A percentile compares a stretch with the other conserved stretches of the same genome.
These are phyloP conservation scores for Nomada flava DNA, from an alignment of 2,888 invertebrate genomes.

Conservation along the genomic window DNA sequence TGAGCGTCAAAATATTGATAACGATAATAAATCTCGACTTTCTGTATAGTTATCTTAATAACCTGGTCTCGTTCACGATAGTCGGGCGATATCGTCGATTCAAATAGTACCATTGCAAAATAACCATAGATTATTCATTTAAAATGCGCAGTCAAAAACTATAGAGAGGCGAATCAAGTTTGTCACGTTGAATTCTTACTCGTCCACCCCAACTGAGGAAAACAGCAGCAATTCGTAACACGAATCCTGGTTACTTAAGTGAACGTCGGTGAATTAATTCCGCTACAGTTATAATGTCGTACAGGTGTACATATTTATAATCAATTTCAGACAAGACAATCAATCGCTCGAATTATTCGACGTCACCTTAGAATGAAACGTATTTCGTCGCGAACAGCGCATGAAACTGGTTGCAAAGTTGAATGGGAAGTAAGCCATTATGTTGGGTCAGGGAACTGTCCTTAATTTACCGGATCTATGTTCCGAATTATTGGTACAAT, in stretches of 20 bases:
- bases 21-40: slow-evolving; percentile 25
- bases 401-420: slow-evolving; percentile 60
- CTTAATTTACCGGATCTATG: slow-evolving; percentile 60
- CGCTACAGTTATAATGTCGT: not conserved
- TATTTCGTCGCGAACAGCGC: slow-evolving; percentile 45
- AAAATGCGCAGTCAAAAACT: not conserved
- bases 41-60: slow-evolving; percentile 17
- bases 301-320: not conserved
- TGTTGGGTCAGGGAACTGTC: slow-evolving; percentile 69
- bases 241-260: not conserved
- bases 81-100: not conserved
- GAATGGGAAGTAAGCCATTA: slow-evolving; percentile 70
- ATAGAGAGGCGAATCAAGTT: not conserved
- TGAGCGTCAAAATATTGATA: slow-evolving; percentile 32
- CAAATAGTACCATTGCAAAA: slow-evolving; percentile 23
- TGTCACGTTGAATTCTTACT: not conserved
- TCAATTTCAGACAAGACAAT: slow-evolving; percentile 16
- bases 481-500: slow-evolving; percentile 56
- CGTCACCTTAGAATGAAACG: slow-evolving; percentile 58
- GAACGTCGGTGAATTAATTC: slow-evolving; percentile 6
- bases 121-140: slow-evolving; percentile 11
- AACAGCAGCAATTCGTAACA: not conserved
- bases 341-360: slow-evolving; percentile 36
- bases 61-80: not conserved
- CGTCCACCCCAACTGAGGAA: not conserved